Evolutionary conservation across 2,797 vertebrate species (phyloP), one percentile per base, ranked within the genome.

Genomic region (Phoebastria nigripes): DNA sequence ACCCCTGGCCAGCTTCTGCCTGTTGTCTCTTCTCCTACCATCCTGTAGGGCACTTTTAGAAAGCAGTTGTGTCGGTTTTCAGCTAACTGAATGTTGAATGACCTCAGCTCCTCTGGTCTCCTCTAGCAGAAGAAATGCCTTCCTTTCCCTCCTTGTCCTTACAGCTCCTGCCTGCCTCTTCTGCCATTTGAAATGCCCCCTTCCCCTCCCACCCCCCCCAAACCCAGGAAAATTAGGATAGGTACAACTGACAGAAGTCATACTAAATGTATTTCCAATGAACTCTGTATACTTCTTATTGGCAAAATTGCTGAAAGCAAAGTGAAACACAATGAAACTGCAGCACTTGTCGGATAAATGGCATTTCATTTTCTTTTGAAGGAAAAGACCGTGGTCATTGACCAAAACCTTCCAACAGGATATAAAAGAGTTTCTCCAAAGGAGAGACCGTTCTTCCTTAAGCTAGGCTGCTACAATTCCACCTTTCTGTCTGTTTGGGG

Each of bases 21-120:
- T 41, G 29, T 13, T 62, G 73, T 25, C 66, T 69, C 54, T 79
- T 76, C 62, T 74, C 33, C 51, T 78, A 25, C 47, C 28, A 5
- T 6, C 28, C n/a, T 18, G 7, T 11, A 66, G 8, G 0, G 28
- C 39, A 26, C 55, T 54, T 80, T 54, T 9, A 82, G 37, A 70
- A 66, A 29, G 37, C 47, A 72, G 55, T 3, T 0, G 0, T 20
- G 33, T 35, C 1, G 3, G 39, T 58, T 71, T 71, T n/a, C 49
- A 79, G 66, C 46, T 69, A 25, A 77, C 15, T 35, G 9, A n/a
- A 61, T 21, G 8, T 0, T 2, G 1, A 76, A 46, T 8, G n/a
- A 67, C 35, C 39, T 82, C 39, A 65, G 69, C 54, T 74, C 59
- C n/a, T 62, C 70, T 26, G n/a, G 26, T 62, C 51, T 76, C 49